phyloP scores from a whole-genome alignment of 2,797 vertebrate genomes.

The Australoheros facetus region DNA sequence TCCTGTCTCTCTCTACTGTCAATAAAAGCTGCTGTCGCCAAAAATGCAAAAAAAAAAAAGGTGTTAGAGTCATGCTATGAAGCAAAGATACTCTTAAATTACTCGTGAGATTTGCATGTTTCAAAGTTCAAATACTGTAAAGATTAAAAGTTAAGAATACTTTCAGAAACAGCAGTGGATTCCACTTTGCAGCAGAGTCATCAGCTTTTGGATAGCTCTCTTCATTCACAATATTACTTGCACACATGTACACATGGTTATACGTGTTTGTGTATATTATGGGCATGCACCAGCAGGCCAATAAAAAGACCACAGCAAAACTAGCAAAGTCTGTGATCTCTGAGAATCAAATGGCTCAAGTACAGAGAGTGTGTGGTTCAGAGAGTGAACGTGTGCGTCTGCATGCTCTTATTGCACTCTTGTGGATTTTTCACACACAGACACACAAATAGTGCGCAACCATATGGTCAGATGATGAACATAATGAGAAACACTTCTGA shows the following conservation, averaged over 20 bases:
- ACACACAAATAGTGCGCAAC: conserved; percentile 37
- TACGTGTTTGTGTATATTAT: conserved; percentile 46
- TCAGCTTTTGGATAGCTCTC: neutral
- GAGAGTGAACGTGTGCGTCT: conserved; percentile 24
- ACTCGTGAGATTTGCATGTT: neutral
- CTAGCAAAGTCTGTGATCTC: conserved; percentile 64
- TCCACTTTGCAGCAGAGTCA: neutral
- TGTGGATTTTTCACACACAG: conserved; percentile 47
- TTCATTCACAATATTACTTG: conserved; percentile 19
- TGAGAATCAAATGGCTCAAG: conserved; percentile 46
- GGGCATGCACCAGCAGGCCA: conserved; percentile 55
- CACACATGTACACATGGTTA: conserved; percentile 22
- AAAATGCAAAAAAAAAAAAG: no score
- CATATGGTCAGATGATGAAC: conserved; percentile 70
- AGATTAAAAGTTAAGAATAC: conserved; percentile 14
- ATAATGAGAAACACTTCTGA: conserved; percentile 70
- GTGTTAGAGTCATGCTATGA: neutral
- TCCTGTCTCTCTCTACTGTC: no score
- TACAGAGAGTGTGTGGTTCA: conserved; percentile 44
- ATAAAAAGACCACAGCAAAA: conserved; percentile 71
- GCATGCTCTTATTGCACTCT: conserved; percentile 42
- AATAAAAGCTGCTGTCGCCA: no score
- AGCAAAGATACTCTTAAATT: neutral
- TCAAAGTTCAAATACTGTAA: neutral
- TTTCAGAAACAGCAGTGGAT: conserved; percentile 4